Evolutionary conservation across 2,888 invertebrate genomes (phyloP), one percentile per base, ranked within the genome.

Genomic region (Ophion obscuratus): DNA sequence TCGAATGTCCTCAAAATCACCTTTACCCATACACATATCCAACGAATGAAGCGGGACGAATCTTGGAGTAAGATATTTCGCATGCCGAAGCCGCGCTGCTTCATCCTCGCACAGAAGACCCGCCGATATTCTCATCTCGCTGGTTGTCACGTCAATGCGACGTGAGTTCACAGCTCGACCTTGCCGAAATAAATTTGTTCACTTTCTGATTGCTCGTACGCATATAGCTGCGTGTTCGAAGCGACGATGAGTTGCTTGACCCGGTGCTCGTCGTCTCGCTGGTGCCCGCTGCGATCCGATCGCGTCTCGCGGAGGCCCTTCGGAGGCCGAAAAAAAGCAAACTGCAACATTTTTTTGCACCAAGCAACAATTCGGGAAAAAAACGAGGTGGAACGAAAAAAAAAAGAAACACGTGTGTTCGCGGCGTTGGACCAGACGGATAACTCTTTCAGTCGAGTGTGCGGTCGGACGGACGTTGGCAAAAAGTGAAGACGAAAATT

Each of bases 141-240:
- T 20, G 64, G 80, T 79, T 79, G 81, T 84, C 87, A 75, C 79
- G 88, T 89, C 90, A 83, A 86, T 88, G 88, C 84, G 83, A 88
- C 89, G 87, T 84, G 90, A 89, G 90, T 89, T 88, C 91, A 88
- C 73, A 79, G 84, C 24, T 78, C 85, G 90, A 91, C 90, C 91
- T 88, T 87, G 87, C 78, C 86, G 89, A 90, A 89, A 91, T 92
- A 92, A 92, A 91, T 89, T 90, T 84, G 88, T 88, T 87, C 62
- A 80, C 68, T 85, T 79, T 73, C 77, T 83, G 81, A 84, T 83
- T 83, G 83, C 81, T 83, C 78, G 53, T 53, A 53, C 17, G 5
- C 14, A 17, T 17, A 53, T 17, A 77, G 82, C 61, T 78, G 47
- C 24, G 61, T 11, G 44, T 79, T 80, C 77, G 62, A 62, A 62